phyloP scores from a whole-genome alignment of 2,888 invertebrate genomes.

The Trichopoda pennipes region DNA sequence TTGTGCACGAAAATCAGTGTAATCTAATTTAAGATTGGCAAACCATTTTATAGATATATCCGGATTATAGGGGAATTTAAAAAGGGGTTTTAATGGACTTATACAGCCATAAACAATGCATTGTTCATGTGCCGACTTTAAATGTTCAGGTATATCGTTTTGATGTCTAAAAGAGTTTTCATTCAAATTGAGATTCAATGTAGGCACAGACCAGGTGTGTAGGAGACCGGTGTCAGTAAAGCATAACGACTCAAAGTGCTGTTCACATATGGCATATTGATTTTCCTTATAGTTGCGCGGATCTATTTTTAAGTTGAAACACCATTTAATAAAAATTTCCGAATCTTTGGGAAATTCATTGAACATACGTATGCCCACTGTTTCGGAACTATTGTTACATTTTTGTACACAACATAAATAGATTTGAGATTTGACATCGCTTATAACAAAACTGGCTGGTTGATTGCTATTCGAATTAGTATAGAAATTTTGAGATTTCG shows the following conservation, averaged over 20 bases:
- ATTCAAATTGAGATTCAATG: constrained; percentile 65
- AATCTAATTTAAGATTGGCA: constrained; percentile 72
- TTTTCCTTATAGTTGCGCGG: constrained; percentile 70
- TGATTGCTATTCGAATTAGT: background rate
- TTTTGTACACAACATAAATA: constrained; percentile 68
- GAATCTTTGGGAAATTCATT: constrained; percentile 69
- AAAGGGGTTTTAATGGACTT: constrained; percentile 51
- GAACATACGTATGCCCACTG: constrained; percentile 60
- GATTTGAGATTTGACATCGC: constrained; percentile 56
- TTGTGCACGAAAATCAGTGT: constrained; percentile 63
- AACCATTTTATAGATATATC: constrained; percentile 75
- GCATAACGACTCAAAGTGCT: constrained; percentile 70
- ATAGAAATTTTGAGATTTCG: background rate
- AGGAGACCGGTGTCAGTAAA: constrained; percentile 62
- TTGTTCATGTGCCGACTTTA: constrained; percentile 43
- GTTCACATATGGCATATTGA: constrained; percentile 69
- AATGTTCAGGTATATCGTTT: constrained; percentile 56
- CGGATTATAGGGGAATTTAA: constrained; percentile 72
- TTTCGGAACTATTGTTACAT: constrained; percentile 61
- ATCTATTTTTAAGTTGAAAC: constrained; percentile 72
- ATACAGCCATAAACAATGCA: constrained; percentile 65
- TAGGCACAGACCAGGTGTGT: constrained; percentile 70
- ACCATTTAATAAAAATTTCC: constrained; percentile 72
- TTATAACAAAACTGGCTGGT: constrained; percentile 41
- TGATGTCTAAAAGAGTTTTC: constrained; percentile 62